Evolutionary conservation across 2,888 invertebrate genomes (phyloP).

Genomic region (Germaria angustata): DNA sequence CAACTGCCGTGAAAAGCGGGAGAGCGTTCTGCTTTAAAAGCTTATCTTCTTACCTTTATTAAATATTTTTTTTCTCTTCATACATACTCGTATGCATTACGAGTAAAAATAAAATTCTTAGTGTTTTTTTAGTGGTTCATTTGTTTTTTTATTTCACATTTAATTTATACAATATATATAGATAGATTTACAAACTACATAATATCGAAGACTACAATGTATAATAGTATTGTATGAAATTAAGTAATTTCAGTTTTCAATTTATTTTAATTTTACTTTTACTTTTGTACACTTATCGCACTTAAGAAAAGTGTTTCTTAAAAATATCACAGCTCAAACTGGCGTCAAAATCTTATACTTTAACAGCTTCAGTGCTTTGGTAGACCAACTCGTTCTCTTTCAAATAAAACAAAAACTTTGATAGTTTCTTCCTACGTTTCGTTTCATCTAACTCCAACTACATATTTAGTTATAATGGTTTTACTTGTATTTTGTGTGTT

Average conservation of each 20-base stretch:
- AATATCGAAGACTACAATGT: slow-evolving; percentile 66
- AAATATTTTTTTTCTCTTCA: no score
- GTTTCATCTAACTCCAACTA: slow-evolving; percentile 23
- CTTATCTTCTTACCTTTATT: no score
- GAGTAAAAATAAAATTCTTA: no score
- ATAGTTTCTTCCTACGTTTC: slow-evolving; percentile 9
- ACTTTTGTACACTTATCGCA: slow-evolving; percentile 67
- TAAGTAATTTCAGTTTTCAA: slow-evolving; percentile 46
- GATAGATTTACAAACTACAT: slow-evolving; percentile 65
- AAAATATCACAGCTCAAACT: slow-evolving; percentile 70
- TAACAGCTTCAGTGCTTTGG: slow-evolving; percentile 68
- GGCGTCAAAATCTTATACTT: slow-evolving; percentile 66
- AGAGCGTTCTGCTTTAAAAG: no score
- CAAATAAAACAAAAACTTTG: slow-evolving; percentile 25
- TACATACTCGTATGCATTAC: no score
- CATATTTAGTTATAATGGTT: slow-evolving; percentile 4
- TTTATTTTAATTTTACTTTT: slow-evolving; percentile 35
- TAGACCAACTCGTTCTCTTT: slow-evolving; percentile 58
- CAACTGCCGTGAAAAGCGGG: no score
- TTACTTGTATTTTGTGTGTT: slow-evolving; percentile 6
- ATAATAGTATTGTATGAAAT: slow-evolving; percentile 66
- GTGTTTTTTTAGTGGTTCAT: no score
- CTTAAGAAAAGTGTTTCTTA: slow-evolving; percentile 68
- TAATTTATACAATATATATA: slow-evolving; percentile 61
- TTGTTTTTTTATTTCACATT: slow-evolving; percentile 56